A percentile compares a stretch with the other conserved stretches of the same genome.
Evolutionary conservation across 1,140 invertebrate species (phyloP).

Genomic region (Octopus sinensis): DNA sequence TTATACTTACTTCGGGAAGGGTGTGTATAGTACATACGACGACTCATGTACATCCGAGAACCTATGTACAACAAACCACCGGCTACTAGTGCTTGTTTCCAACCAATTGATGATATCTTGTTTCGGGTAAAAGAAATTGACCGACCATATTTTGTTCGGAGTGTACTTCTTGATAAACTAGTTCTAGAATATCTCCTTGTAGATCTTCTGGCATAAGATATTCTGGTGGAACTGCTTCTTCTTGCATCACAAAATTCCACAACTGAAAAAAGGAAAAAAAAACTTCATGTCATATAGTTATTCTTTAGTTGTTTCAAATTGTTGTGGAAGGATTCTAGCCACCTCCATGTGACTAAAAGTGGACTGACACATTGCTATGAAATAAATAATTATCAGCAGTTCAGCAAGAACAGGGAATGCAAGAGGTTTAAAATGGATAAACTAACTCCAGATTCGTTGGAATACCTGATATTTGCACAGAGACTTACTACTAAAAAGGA

Average conservation of each 20-base stretch:
- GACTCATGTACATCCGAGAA: not conserved
- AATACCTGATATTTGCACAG: too few species aligned
- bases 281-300: not conserved
- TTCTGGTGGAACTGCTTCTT: not conserved
- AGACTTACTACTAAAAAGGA: too few species aligned
- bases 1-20: not conserved
- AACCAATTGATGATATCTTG: not conserved
- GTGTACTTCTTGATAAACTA: not conserved
- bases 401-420: too few species aligned
- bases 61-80: slow-evolving; percentile 1
- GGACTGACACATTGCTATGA: too few species aligned
- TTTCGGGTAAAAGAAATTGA: not conserved
- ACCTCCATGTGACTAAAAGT: too few species aligned
- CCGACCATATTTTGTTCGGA: not conserved
- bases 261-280: not conserved
- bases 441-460: too few species aligned
- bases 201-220: not conserved
- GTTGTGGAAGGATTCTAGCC: too few species aligned
- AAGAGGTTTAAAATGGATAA: too few species aligned
- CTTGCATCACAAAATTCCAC: not conserved
- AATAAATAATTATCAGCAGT: too few species aligned
- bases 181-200: not conserved
- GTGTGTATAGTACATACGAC: not conserved
- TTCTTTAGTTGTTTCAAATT: too few species aligned
- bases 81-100: not conserved